Base-by-base conservation (phyloP, 2,113 vertebrate genomes). In the Eulemur rufifrons region DNA sequence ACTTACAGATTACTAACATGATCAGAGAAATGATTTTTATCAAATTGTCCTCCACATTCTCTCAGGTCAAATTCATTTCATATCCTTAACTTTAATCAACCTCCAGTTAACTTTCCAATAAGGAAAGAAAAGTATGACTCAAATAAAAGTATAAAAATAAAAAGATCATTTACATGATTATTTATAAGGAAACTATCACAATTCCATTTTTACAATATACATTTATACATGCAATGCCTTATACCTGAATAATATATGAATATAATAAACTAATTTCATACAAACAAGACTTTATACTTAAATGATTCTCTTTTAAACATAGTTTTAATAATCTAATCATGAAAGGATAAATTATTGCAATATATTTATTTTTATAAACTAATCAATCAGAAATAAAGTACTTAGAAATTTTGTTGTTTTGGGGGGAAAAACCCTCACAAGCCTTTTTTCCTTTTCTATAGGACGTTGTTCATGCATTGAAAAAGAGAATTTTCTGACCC, bases 401-500 rank as follows among this genome's bases (percentile, higher is more conserved):
- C 6, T 47, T 88, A n/a, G 23, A 76, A 71, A 76, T 47, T 64
- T 7, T 56, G 9, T 47, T 74, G 21, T 89, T 78, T 81, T 29
- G 89, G 91, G 23, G 8, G 25, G 0, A 77, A 13, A 71, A 61
- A 27, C 14, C 15, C 7, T 73, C 59, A 15, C 37, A 37, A 45
- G 3, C 2, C 0, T 80, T 56, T 71, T 4, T 87, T 68, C 10
- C 17, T 86, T 14, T 56, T 76, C 8, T 68, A 5, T 8, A 34
- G 12, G 0, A 45, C 89, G 25, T 2, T 91, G 9, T 66, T 61
- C 61, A 59, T 80, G n/a, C 10, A 64, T 88, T 97, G 93, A 64
- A 94, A 94, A 95, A 45, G 56, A 89, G 27, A 83, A 89, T 92
- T 96, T 91, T 23, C 86, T 97, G 88, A 97, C 52, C 76, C 42